These are phyloP conservation scores for Loripinus fragilis DNA, from an alignment of 2,888 invertebrate species.

Conservation along the genomic window DNA sequence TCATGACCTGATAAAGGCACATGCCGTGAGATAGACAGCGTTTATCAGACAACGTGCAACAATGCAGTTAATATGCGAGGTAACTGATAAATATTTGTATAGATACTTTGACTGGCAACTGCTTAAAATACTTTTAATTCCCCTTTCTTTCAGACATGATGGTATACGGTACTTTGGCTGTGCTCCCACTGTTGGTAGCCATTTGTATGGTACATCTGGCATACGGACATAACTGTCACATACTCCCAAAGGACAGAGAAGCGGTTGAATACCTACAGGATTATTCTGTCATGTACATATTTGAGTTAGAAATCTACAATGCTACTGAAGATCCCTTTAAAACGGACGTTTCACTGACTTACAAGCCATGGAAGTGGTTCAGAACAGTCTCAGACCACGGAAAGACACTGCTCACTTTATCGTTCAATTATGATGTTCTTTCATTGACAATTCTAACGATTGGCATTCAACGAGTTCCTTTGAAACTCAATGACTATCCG, in stretches of 20 bases:
- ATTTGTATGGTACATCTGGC: not conserved
- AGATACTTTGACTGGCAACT: too few species aligned
- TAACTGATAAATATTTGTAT: too few species aligned
- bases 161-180: not conserved
- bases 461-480: conserved; percentile 74
- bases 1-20: too few species aligned
- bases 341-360: conserved; percentile 60
- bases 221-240: conserved; percentile 24
- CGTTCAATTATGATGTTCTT: conserved; percentile 80
- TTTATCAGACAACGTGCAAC: too few species aligned
- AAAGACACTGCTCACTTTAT: conserved; percentile 77
- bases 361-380: conserved; percentile 78
- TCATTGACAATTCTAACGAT: conserved; percentile 78
- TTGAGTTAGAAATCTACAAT: conserved; percentile 65
- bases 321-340: conserved; percentile 50
- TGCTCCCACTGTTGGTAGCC: not conserved
- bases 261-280: conserved; percentile 44
- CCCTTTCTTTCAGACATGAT: not conserved
- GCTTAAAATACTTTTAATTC: too few species aligned
- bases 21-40: too few species aligned
- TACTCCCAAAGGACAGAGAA: conserved; percentile 40
- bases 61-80: too few species aligned
- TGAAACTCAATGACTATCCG: conserved; percentile 74
- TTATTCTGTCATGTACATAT: conserved; percentile 52
- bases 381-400: conserved; percentile 79